phyloP scores from a whole-genome alignment of 1,140 invertebrate species.

The Anadara kagoshimensis region DNA sequence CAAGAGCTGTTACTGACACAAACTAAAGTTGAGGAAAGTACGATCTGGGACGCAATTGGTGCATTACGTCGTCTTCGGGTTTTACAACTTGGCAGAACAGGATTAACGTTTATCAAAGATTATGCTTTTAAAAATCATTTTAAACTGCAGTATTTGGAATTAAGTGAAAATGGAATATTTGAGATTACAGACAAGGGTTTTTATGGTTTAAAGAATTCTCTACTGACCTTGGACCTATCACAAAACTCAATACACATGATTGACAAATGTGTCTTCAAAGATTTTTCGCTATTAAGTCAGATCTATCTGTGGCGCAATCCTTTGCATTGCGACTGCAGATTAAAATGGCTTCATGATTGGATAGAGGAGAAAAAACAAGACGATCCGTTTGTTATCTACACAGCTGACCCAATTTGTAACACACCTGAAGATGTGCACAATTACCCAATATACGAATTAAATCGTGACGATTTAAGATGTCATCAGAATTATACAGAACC shows the following conservation, averaged over 20 bases:
- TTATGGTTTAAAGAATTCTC: slow-evolving; percentile 43
- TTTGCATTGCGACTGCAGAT: slow-evolving; percentile 53
- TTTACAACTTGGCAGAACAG: slow-evolving; percentile 36
- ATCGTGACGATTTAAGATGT: no score
- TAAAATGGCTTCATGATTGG: slow-evolving; percentile 55
- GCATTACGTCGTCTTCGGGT: slow-evolving; percentile 35
- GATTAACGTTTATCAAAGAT: slow-evolving; percentile 45
- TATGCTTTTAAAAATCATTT: slow-evolving; percentile 41
- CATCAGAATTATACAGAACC: no score
- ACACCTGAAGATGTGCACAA: slow-evolving; percentile 16
- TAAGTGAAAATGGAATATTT: slow-evolving; percentile 48
- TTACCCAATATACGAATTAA: no score
- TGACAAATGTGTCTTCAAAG: slow-evolving; percentile 54
- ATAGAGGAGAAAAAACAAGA: background rate
- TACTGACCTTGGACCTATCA: slow-evolving; percentile 44
- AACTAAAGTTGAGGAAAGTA: slow-evolving; percentile 20
- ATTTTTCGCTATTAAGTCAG: slow-evolving; percentile 39
- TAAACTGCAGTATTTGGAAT: slow-evolving; percentile 39
- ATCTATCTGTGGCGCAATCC: slow-evolving; percentile 49
- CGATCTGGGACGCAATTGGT: slow-evolving; percentile 49
- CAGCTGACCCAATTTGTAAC: slow-evolving; percentile 9
- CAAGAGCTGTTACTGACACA: slow-evolving; percentile 40
- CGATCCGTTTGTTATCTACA: background rate
- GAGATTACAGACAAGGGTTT: slow-evolving; percentile 40
- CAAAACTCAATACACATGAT: slow-evolving; percentile 50